Percentiles rank a stretch among this genome's conserved stretches.
Conservation (phyloP, 1,140 invertebrate species). For the Heliconius himera region DNA sequence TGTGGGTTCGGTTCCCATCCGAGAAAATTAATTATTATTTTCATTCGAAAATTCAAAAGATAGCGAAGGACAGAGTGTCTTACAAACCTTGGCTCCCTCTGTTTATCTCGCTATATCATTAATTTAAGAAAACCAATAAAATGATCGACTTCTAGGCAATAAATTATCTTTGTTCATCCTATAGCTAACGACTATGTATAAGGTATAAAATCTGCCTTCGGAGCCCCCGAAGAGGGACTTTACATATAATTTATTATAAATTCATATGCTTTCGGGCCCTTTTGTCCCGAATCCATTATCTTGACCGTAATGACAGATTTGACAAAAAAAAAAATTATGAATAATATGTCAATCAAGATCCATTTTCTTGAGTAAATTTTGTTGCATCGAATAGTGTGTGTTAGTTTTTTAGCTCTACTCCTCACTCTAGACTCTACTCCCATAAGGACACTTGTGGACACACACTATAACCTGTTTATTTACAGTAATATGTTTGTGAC, state of each 20-base stretch:
- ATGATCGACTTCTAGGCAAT: slow-evolving; percentile 24
- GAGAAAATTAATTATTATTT: no score
- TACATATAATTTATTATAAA: slow-evolving; percentile 62
- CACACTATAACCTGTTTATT: no score
- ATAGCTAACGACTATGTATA: slow-evolving; percentile 25
- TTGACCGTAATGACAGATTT: slow-evolving; percentile 12
- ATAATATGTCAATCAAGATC: background rate
- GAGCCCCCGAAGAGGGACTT: slow-evolving; percentile 44
- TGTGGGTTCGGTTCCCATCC: no score
- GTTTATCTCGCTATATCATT: no score
- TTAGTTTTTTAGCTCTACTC: no score
- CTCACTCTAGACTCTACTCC: no score
- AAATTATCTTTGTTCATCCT: slow-evolving; percentile 25
- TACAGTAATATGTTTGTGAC: no score
- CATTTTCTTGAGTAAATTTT: background rate
- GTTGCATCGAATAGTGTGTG: background rate
- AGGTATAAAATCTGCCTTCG: slow-evolving; percentile 50
- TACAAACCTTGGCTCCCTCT: no score
- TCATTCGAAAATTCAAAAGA: no score
- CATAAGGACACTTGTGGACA: no score
- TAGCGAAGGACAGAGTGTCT: no score
- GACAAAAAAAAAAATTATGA: background rate
- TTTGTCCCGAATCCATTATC: slow-evolving; percentile 29
- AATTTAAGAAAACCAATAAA: no score
- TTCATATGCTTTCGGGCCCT: slow-evolving; percentile 56